Conservation (phyloP, 1,140 invertebrate species). For the Meloidogyne hapla region DNA sequence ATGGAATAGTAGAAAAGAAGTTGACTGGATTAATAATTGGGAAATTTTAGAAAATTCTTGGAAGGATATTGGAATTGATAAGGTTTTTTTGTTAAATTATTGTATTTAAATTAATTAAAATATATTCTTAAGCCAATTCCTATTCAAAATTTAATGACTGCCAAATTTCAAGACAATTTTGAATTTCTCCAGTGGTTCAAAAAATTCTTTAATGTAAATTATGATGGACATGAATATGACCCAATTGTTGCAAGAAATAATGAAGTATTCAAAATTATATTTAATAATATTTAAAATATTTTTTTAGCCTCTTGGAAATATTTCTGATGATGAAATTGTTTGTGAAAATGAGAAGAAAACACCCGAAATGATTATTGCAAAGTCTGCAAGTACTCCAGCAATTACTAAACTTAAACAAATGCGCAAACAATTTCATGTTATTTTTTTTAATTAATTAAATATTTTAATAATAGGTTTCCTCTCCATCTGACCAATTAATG, state of each 20-base stretch:
- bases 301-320: not conserved
- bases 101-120: slow-evolving; percentile 21
- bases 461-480: slow-evolving; percentile 2
- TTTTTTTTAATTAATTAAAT: not conserved
- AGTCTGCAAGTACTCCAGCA: slow-evolving; percentile 7
- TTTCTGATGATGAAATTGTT: not conserved
- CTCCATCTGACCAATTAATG: slow-evolving; percentile 14
- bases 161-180: slow-evolving; percentile 89
- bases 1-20: slow-evolving; percentile 94
- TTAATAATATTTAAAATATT: slow-evolving; percentile 4
- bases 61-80: slow-evolving; percentile 94
- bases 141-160: slow-evolving; percentile 92
- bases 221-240: slow-evolving; percentile 90
- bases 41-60: slow-evolving; percentile 93
- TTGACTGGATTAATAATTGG: slow-evolving; percentile 98
- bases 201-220: slow-evolving; percentile 99
- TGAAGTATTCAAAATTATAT: slow-evolving; percentile 65
- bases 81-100: slow-evolving; percentile 71
- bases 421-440: slow-evolving; percentile 18
- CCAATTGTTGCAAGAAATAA: slow-evolving; percentile 80
- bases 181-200: slow-evolving; percentile 99
- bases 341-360: not conserved
- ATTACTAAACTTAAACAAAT: slow-evolving; percentile 20
- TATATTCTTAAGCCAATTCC: slow-evolving; percentile 78
- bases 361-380: not conserved